Conservation (phyloP, 1,140 invertebrate species). For the Subanguina moxae region DNA sequence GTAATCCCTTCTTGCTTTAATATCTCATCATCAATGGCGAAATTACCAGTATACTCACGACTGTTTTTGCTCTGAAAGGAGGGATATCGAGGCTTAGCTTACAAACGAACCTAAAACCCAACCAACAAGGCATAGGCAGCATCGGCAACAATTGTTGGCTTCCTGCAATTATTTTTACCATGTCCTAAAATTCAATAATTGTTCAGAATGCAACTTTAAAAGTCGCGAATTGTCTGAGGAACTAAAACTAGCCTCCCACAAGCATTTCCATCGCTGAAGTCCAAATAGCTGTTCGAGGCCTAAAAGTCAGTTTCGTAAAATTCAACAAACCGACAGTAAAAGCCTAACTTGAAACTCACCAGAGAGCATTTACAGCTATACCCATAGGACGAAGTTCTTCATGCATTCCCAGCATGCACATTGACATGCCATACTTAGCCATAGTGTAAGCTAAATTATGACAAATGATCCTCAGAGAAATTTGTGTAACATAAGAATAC, state of each 20-base stretch:
- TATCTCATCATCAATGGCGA: conserved; percentile 87
- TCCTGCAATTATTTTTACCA: conserved; percentile 66
- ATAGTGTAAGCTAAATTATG: conserved; percentile 85
- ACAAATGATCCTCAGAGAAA: too few relatives aligned
- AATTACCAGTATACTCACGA: conserved; percentile 77
- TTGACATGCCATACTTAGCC: conserved; percentile 95
- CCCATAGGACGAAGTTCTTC: conserved; percentile 78
- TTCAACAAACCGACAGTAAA: background rate
- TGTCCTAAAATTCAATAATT: conserved; percentile 48
- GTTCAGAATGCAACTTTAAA: background rate
- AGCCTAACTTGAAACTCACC: conserved; percentile 59
- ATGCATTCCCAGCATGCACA: conserved; percentile 90
- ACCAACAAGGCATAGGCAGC: conserved; percentile 39
- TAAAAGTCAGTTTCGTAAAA: background rate
- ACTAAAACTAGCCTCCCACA: conserved; percentile 65
- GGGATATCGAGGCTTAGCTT: too few relatives aligned
- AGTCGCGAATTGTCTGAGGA: background rate
- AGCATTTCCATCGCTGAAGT: conserved; percentile 97
- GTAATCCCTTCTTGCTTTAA: conserved; percentile 74
- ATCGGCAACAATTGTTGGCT: conserved; percentile 81
- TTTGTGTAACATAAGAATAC: conserved; percentile 4
- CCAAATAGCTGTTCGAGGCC: conserved; percentile 71
- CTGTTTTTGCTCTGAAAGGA: conserved; percentile 67
- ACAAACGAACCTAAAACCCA: too few relatives aligned
- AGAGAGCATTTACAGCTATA: conserved; percentile 91